Evolutionary conservation across 2,113 vertebrate genomes (phyloP), one percentile per base, ranked within the genome.

Genomic region (Grus americana): DNA sequence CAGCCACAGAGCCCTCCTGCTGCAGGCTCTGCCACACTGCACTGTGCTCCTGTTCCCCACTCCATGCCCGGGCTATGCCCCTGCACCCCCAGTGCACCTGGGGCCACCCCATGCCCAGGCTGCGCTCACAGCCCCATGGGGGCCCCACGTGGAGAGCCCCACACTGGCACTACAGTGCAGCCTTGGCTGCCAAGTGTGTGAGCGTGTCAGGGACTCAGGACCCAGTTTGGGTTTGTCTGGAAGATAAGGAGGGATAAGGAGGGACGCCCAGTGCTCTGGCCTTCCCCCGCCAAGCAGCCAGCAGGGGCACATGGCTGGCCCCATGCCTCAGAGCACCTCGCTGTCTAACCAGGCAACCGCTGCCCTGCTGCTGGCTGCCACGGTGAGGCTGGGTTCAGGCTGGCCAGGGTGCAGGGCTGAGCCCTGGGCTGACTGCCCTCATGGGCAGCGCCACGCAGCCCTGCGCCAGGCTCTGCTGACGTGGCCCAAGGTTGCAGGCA

Each of bases 111-210:
- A 10, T 15, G 40, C n/a, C 29, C 1, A 7, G 40, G 34, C 38
- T 21, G 24, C 74, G 27, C 65, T 72, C 5, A 4, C 62, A 65
- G 73, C 34, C 65, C 65, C 0, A 0, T 1, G 5, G 32, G 10
- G 10, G 11, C 27, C 20, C 14, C 32, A 3, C 2, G 2, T 19
- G 29, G 46, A 70, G 23, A 52, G 18, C 22, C 47, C 24, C 47
- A 24, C 0, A 1, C 14, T 1, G 2, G 17, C 47, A 86, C 44
- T 5, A 6, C 0, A 1, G 11, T 5, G 10, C n/a, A 68, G 79
- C 63, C 88, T 91, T 68, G 59, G 55, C 78, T 76, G 38, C 36
- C 23, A 62, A 76, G 22, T 5, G 14, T 66, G 47, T 15, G 17
- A 80, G 46, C 14, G 3, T 0, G 1, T 83, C 90, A 85, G 61